Evolutionary conservation across 1,140 invertebrate genomes (phyloP).

Genomic region (Aethina tumida): DNA sequence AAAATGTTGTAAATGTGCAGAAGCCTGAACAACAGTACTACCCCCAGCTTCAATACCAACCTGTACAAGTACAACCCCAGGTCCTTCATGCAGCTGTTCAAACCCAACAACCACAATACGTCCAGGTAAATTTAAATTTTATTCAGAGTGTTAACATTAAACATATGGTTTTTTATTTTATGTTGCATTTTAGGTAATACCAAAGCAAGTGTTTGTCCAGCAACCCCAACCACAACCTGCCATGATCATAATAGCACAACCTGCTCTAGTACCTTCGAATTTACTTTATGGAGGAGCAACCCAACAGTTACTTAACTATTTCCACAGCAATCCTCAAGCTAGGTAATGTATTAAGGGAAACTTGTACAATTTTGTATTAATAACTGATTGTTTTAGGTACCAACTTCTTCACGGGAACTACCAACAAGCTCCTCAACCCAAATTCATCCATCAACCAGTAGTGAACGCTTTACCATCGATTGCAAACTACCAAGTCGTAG

Average conservation of each 20-base stretch:
- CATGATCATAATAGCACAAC: constrained; percentile 30
- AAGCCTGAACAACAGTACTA: too few species aligned
- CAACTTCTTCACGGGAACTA: constrained; percentile 17
- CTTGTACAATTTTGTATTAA: not conserved
- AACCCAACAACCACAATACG: too few species aligned
- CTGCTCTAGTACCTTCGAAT: constrained; percentile 20
- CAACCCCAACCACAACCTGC: constrained; percentile 16
- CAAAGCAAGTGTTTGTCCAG: constrained; percentile 5
- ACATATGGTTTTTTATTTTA: too few species aligned
- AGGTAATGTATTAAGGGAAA: constrained; percentile 9
- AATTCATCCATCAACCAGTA: constrained; percentile 9
- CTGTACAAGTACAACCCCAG: too few species aligned
- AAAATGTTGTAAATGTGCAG: too few species aligned
- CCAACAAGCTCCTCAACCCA: constrained; percentile 9
- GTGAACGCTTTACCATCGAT: constrained; percentile 4
- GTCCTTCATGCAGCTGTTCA: too few species aligned
- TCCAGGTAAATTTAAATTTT: too few species aligned
- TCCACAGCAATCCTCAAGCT: constrained; percentile 22
- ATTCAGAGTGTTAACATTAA: too few species aligned
- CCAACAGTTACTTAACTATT: constrained; percentile 27
- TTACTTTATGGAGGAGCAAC: constrained; percentile 11
- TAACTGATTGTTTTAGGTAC: constrained; percentile 4
- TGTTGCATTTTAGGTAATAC: constrained; percentile 6
- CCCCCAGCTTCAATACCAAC: too few species aligned
- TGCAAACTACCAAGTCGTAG: constrained; percentile 3